phyloP scores from a whole-genome alignment of 2,888 invertebrate genomes.

The Alsophila aescularia region DNA sequence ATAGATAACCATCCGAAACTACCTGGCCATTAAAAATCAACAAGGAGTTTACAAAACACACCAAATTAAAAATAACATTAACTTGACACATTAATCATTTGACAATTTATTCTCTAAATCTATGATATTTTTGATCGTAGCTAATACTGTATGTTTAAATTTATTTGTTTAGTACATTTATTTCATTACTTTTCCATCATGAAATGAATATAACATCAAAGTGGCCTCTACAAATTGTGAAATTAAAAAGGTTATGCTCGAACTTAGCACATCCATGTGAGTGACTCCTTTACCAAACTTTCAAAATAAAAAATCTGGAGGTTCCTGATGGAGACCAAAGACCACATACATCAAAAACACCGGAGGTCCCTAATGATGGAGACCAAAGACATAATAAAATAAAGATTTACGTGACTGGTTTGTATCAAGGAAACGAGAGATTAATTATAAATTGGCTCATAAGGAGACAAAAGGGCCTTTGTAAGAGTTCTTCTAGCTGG shows the following conservation, averaged over 20 bases:
- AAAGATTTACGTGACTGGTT: conserved; percentile 51
- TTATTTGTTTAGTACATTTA: background rate
- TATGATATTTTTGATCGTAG: too few species aligned
- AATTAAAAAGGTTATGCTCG: conserved; percentile 46
- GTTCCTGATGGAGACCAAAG: conserved; percentile 46
- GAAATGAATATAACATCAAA: conserved; percentile 60
- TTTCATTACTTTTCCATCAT: conserved; percentile 43
- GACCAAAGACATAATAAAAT: conserved; percentile 41
- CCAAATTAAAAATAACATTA: too few species aligned
- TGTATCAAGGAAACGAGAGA: conserved; percentile 35
- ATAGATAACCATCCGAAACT: too few species aligned
- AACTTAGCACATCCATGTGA: conserved; percentile 47
- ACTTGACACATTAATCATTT: too few species aligned
- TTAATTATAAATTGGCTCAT: background rate
- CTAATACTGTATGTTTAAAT: too few species aligned
- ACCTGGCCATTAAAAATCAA: too few species aligned
- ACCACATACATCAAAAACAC: conserved; percentile 38
- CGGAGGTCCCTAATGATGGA: conserved; percentile 44
- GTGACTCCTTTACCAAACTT: conserved; percentile 39
- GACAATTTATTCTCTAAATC: too few species aligned
- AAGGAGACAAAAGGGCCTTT: too few species aligned
- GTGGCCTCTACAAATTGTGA: conserved; percentile 43
- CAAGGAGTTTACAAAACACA: too few species aligned
- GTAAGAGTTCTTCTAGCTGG: too few species aligned
- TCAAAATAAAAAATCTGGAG: conserved; percentile 43